Evolutionary conservation across 2,113 vertebrate genomes (phyloP), one percentile per base, ranked within the genome.

Genomic region (Dasypus novemcinctus): DNA sequence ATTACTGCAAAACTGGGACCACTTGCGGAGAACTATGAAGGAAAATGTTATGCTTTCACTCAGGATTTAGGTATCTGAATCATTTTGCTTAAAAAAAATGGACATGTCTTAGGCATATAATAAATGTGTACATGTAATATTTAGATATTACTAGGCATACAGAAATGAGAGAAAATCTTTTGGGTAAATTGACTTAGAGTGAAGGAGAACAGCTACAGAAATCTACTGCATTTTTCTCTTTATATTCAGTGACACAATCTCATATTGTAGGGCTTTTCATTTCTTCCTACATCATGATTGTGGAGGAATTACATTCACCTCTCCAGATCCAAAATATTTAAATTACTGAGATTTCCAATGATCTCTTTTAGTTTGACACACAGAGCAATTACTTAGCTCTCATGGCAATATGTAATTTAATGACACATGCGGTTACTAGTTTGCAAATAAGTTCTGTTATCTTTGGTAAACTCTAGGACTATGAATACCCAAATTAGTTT

Each of bases 391-490:
- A 69, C 71, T 85, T 69, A 95, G 31, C 54, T 59, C 71, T 21
- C 11, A 43, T 12, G 27, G 54, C 29, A 64, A 81, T 91, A 88
- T 93, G 87, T 66, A 94, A 88, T 94, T 93, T 38, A 94, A 66
- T 91, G 69, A 93, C 95, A 95, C 21, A 61, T 1, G 2, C 64
- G 49, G 86, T 97, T 95, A 86, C 93, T 64, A 92, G 82, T 95
- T 86, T 95, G 94, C 96, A 95, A 52, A 94, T 80, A 83, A 95
- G 25, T 93, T 90, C 79, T 71, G 82, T 3, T 86, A 8, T 86
- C 93, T 74, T 91, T 76, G 59, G 61, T 95, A 95, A 96, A 94
- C 83, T 86, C 36, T 20, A 83, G 78, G 63, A 15, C 18, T 86
- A 7, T 88, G 74, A 96, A 54, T 49, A 54, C 20, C 33, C 59